Evolutionary conservation across 2,888 invertebrate genomes (phyloP), one percentile per base, ranked within the genome.

Genomic region (Diarsia rubi): DNA sequence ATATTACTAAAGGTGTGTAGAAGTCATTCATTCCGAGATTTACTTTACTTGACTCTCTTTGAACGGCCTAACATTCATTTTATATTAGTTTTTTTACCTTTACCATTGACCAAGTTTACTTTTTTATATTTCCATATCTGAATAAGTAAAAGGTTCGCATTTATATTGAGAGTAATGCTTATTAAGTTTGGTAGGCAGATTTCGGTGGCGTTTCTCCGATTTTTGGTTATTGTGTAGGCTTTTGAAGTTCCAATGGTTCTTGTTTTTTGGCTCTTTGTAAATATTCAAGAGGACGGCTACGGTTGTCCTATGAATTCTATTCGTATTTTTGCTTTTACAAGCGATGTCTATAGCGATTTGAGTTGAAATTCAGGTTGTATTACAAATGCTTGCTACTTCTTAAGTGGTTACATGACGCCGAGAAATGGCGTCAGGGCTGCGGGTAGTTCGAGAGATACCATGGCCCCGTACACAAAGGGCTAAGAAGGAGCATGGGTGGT

Each of bases 1-100:
- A 72, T 82, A 75, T 84, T 71, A 75, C 68, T 47, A 67, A 82
- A 69, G 85, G 82, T 82, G 74, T 78, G 75, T 72, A 74, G 62
- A 73, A 75, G 73, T 84, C 73, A 75, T 85, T 85, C 85, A 85
- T 73, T 82, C 52, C n/a, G 49, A 86, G 81, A 81, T 86, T 84
- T 85, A 74, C 79, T 73, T 72, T 63, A 71, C 71, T 73, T 65
- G 63, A 71, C 49, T 69, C 60, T 62, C 74, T 82, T 85, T 81
- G 85, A 76, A 37, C 69, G 62, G 45, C 27, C 68, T 74, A 70
- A 75, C 73, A 74, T 69, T 74, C 78, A 85, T 86, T 86, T 84
- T 81, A 86, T 86, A 81, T 82, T 76, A 79, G 74, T 74, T 82
- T 79, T 75, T 81, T 76, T 70, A 62, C 62, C 73, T 74, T 73